Conservation (phyloP, 1,140 invertebrate genomes). For the Euborellia annulipes region DNA sequence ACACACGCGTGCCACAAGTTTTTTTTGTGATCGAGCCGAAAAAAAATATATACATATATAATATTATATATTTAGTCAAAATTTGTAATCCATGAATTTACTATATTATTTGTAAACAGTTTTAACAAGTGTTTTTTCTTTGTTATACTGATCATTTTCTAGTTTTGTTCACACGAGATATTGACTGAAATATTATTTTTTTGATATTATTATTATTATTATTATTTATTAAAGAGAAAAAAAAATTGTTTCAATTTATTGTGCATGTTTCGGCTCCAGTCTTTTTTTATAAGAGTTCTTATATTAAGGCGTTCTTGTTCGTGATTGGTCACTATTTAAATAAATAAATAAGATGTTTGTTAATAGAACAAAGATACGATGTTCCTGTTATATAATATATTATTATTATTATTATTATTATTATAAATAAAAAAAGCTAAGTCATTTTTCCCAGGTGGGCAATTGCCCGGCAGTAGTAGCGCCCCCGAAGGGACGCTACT, state of each 20-base stretch:
- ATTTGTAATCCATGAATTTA: too few relatives aligned
- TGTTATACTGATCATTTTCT: not conserved
- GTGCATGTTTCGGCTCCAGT: not conserved
- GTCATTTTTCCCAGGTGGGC: not conserved
- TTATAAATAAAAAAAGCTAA: conserved; percentile 3
- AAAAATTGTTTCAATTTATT: not conserved
- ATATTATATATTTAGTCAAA: too few relatives aligned
- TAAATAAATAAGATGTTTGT: conserved; percentile 10
- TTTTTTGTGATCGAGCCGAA: too few relatives aligned
- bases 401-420: conserved; percentile 29
- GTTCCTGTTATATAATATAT: conserved; percentile 27
- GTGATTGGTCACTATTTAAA: conserved; percentile 1
- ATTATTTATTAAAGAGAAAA: not conserved
- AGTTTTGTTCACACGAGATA: conserved; percentile 13
- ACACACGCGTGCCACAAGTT: too few relatives aligned
- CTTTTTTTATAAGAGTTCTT: conserved; percentile 1
- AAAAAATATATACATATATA: too few relatives aligned
- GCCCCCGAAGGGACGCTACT: not conserved
- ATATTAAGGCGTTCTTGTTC: conserved; percentile 1
- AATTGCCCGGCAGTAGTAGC: not conserved
- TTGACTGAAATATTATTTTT: conserved; percentile 12
- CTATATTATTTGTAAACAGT: too few relatives aligned
- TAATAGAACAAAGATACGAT: conserved; percentile 28
- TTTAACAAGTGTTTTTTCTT: too few relatives aligned
- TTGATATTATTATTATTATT: conserved; percentile 9